Evolutionary conservation across 1,140 invertebrate genomes (phyloP).

Genomic region (Geopemphigus sp.): DNA sequence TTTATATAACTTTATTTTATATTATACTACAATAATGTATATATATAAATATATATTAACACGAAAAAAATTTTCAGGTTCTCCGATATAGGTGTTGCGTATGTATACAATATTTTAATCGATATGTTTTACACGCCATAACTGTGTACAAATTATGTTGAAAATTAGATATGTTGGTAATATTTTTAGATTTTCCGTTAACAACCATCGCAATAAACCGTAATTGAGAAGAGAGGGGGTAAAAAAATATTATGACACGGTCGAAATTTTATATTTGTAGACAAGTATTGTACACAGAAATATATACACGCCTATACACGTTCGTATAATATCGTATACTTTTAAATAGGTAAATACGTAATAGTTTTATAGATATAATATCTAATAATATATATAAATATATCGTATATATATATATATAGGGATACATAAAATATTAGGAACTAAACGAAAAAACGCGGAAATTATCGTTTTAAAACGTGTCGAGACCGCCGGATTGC

Average conservation of each 20-base stretch:
- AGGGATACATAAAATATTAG: too few species aligned
- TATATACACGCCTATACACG: background rate
- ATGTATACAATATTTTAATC: background rate
- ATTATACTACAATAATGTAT: background rate
- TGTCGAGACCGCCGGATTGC: too few species aligned
- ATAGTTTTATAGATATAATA: background rate
- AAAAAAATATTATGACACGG: too few species aligned
- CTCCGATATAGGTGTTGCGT: background rate
- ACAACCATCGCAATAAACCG: background rate
- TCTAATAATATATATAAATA: slow-evolving; percentile 17
- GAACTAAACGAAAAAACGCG: slow-evolving; percentile 11
- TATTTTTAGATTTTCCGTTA: background rate
- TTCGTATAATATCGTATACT: background rate
- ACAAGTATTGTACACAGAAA: background rate
- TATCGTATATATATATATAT: too few species aligned
- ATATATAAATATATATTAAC: background rate
- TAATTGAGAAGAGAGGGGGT: background rate
- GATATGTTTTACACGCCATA: background rate
- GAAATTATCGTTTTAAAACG: background rate
- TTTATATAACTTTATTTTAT: slow-evolving; percentile 25
- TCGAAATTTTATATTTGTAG: background rate
- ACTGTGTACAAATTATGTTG: background rate
- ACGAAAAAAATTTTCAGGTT: background rate
- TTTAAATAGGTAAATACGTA: slow-evolving; percentile 1
- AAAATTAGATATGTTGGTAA: background rate